phyloP scores from a whole-genome alignment of 1,140 invertebrate genomes.

The Luehdorfia chinensis region DNA sequence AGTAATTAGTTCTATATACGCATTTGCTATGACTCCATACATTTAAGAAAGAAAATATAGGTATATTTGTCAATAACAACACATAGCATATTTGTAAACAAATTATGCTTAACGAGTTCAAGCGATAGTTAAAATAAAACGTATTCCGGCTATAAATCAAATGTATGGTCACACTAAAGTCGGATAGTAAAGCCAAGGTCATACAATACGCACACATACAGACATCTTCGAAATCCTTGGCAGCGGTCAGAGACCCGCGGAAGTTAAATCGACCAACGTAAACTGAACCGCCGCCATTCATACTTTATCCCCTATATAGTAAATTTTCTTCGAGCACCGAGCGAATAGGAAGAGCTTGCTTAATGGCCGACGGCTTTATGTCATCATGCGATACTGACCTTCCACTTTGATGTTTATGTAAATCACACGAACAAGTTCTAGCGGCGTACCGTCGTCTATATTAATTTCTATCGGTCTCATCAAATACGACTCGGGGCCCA shows the following conservation, averaged over 20 bases:
- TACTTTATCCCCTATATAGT: conserved; percentile 27
- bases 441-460: conserved; percentile 6
- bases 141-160: too few relatives aligned
- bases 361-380: conserved; percentile 51
- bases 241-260: conserved; percentile 60
- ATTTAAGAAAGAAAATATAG: too few relatives aligned
- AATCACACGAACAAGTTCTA: conserved; percentile 48
- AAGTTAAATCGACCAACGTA: conserved; percentile 44
- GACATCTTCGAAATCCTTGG: conserved; percentile 61
- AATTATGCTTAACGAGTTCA: too few relatives aligned
- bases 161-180: conserved; percentile 32
- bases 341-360: conserved; percentile 24
- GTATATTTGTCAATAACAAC: too few relatives aligned
- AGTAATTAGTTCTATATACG: too few relatives aligned
- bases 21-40: too few relatives aligned
- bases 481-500: background rate
- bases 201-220: conserved; percentile 42
- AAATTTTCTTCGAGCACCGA: conserved; percentile 2
- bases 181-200: conserved; percentile 62
- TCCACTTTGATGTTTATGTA: conserved; percentile 57
- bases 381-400: conserved; percentile 58
- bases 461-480: conserved; percentile 9
- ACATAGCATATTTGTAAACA: too few relatives aligned
- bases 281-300: conserved; percentile 38
- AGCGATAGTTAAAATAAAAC: too few relatives aligned